phyloP scores from a whole-genome alignment of 2,113 vertebrate genomes.

The Oenanthe melanoleuca region DNA sequence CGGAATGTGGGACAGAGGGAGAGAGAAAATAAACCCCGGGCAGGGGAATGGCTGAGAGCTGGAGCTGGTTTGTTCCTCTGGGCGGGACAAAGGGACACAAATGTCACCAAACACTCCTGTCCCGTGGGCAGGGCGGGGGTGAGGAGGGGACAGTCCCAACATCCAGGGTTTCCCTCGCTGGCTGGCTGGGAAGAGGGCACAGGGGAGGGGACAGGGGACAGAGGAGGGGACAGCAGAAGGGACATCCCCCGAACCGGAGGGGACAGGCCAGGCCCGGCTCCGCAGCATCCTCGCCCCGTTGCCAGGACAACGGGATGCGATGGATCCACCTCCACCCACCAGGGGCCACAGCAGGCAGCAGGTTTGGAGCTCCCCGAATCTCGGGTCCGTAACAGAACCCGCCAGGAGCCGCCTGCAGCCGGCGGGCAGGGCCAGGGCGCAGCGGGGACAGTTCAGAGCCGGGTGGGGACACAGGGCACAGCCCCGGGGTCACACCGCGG shows the following conservation, averaged over 20 bases:
- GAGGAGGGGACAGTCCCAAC: rapidly evolving
- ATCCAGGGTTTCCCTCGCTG: no score
- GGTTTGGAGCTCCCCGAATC: background rate
- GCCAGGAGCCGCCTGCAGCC: rapidly evolving
- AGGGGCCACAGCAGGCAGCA: background rate
- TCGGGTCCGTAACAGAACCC: rapidly evolving
- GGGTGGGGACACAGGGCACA: rapidly evolving
- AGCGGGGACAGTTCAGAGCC: rapidly evolving
- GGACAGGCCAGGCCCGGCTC: background rate
- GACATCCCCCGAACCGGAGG: background rate
- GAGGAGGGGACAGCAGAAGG: background rate
- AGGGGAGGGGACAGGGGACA: no score
- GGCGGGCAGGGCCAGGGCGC: rapidly evolving
- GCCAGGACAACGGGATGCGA: constrained; percentile 48
- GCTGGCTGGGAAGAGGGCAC: no score
- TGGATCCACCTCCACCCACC: background rate
- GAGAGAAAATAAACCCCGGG: background rate
- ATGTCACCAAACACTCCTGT: rapidly evolving
- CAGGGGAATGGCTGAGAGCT: background rate
- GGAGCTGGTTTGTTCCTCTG: background rate
- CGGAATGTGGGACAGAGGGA: background rate
- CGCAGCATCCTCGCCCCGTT: constrained; percentile 24
- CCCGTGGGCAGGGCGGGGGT: rapidly evolving
- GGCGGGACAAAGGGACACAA: background rate
- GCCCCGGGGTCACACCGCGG: background rate